Evolutionary conservation across 2,888 invertebrate species (phyloP), one percentile per base, ranked within the genome.

Genomic region (Lasioglossum calceatum): DNA sequence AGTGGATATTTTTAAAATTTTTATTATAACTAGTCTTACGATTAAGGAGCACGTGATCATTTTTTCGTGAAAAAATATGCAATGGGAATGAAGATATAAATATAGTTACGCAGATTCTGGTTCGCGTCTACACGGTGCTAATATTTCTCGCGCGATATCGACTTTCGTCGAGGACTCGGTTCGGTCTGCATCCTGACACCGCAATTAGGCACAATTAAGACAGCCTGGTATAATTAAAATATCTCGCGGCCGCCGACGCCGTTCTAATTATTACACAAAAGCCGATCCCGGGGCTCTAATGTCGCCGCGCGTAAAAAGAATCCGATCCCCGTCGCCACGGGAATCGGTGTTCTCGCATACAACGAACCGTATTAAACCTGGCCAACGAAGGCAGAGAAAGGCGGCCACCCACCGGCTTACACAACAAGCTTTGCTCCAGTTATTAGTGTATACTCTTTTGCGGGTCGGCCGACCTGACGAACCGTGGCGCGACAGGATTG

Each of bases 341-440:
- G 74, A 84, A 88, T 85, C 78, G 77, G 73, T 77, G 88, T 87
- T 88, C 88, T 85, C 87, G 88, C 87, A 81, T 87, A 78, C 79
- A 72, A 79, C 72, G 76, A 78, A 10, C 70, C 77, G 83, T 81
- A 71, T 85, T 88, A 87, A 91, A 90, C 79, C 83, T 73, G 81
- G 84, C 23, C 86, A 84, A 84, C 84, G 58, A n/a, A 54, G 54
- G 77, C 74, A 86, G 94, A 93, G 94, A 94, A 94, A 94, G 94
- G 94, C 94, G 92, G 91, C 94, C 94, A 94, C 93, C 94, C 93
- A 94, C 93, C 87, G 89, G 83, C 90, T 94, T 94, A 92, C 94
- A 92, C 93, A 94, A 94, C 90, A 84, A 67, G 70, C 89, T 91
- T 89, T 93, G 93, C 93, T 93, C 93, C 92, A 93, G 92, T 94